Evolutionary conservation across 1,140 invertebrate species (phyloP).

Genomic region (Drosophila insularis): DNA sequence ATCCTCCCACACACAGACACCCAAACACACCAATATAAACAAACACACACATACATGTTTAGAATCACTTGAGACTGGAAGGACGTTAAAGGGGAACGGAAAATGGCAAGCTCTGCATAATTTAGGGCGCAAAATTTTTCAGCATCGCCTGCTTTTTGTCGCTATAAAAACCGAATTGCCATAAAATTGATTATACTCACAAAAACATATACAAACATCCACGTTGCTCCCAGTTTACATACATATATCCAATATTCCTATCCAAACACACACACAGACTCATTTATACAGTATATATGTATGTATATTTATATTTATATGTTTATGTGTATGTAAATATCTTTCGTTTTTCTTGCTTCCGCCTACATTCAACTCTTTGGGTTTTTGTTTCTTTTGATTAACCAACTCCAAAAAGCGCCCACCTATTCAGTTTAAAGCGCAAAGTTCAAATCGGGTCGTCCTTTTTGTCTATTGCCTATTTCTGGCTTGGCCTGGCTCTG

Average conservation of each 20-base stretch:
- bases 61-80: neutral
- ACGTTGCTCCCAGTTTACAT: no score
- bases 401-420: conserved; percentile 16
- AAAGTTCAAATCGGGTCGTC: conserved; percentile 38
- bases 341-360: conserved; percentile 8
- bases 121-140: conserved; percentile 49
- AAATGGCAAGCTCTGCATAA: conserved; percentile 60
- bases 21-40: neutral
- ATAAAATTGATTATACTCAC: conserved; percentile 77
- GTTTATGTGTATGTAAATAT: conserved; percentile 34
- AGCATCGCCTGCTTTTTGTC: conserved; percentile 25
- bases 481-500: conserved; percentile 21
- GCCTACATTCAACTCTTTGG: conserved; percentile 37
- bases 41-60: conserved; percentile 3
- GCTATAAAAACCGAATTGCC: conserved; percentile 63
- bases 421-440: conserved; percentile 42
- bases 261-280: conserved; percentile 1
- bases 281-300: conserved; percentile 19
- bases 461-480: conserved; percentile 44
- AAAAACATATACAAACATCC: conserved; percentile 53
- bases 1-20: conserved; percentile 42
- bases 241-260: neutral
- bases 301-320: conserved; percentile 39
- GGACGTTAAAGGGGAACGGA: neutral
- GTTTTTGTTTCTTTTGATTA: conserved; percentile 39